Evolutionary conservation across 2,113 vertebrate genomes (phyloP).

Genomic region (Globicephala melas): DNA sequence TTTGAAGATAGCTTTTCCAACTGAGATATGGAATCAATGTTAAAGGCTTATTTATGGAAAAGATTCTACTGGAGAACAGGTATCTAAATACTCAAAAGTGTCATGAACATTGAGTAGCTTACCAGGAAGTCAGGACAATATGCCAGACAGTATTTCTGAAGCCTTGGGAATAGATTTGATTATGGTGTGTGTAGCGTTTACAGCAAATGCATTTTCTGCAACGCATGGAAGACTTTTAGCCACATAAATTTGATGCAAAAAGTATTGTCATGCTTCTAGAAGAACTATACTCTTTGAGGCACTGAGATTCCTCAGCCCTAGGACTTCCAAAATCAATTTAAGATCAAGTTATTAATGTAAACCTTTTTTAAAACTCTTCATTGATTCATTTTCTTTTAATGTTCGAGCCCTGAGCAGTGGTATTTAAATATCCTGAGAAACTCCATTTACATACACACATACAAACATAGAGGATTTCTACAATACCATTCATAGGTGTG

Average conservation of each 20-base stretch:
- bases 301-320: background rate
- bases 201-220: slow-evolving; percentile 47
- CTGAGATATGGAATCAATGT: background rate
- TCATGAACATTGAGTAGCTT: slow-evolving; percentile 44
- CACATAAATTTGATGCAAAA: slow-evolving; percentile 19
- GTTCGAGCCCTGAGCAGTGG: slow-evolving; percentile 19
- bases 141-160: slow-evolving; percentile 63
- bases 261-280: background rate
- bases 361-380: background rate
- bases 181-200: slow-evolving; percentile 45
- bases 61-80: slow-evolving; percentile 30
- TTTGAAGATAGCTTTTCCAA: slow-evolving; percentile 8
- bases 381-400: slow-evolving; percentile 58
- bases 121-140: slow-evolving; percentile 46
- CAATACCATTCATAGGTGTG: slow-evolving; percentile 35
- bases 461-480: slow-evolving; percentile 62
- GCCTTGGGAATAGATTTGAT: slow-evolving; percentile 48
- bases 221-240: slow-evolving; percentile 27
- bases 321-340: slow-evolving; percentile 44
- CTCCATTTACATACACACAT: slow-evolving; percentile 1
- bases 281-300: background rate
- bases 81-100: slow-evolving; percentile 51
- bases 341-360: slow-evolving; percentile 50
- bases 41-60: slow-evolving; percentile 24
- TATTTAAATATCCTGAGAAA: slow-evolving; percentile 30